A percentile compares a stretch with the other conserved stretches of the same genome.
Conservation (phyloP, 2,113 vertebrate species). For the Rhizomys pruinosus region DNA sequence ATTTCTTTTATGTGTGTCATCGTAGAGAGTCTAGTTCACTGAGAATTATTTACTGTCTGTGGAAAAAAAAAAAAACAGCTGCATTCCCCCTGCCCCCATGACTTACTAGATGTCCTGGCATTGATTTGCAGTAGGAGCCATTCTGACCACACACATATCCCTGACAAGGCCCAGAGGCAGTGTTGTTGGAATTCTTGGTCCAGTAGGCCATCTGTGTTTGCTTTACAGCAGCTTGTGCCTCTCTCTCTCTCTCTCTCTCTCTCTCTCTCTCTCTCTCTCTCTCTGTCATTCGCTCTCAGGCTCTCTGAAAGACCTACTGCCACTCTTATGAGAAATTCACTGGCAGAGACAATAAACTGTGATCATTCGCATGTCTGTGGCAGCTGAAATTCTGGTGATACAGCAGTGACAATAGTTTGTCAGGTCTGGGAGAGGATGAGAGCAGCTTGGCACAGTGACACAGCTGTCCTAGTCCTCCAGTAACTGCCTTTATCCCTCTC, state of each 20-base stretch:
- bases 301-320: no score
- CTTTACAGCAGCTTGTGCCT: background rate
- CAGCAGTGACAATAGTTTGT: background rate
- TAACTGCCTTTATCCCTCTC: background rate
- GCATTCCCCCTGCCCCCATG: background rate
- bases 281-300: no score
- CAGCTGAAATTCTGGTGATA: background rate
- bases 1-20: background rate
- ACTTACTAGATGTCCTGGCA: background rate
- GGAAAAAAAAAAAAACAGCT: no score
- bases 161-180: background rate
- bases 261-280: no score
- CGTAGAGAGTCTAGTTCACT: background rate
- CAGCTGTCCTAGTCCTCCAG: background rate
- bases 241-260: no score
- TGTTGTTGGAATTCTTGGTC: background rate
- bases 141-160: background rate
- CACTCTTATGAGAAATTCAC: background rate
- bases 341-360: background rate
- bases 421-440: background rate
- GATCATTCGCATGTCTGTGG: background rate
- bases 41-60: no score
- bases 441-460: background rate
- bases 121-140: background rate
- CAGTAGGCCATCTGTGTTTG: no score